phyloP scores from a whole-genome alignment of 2,797 vertebrate genomes.

The Aulostomus chinensis region DNA sequence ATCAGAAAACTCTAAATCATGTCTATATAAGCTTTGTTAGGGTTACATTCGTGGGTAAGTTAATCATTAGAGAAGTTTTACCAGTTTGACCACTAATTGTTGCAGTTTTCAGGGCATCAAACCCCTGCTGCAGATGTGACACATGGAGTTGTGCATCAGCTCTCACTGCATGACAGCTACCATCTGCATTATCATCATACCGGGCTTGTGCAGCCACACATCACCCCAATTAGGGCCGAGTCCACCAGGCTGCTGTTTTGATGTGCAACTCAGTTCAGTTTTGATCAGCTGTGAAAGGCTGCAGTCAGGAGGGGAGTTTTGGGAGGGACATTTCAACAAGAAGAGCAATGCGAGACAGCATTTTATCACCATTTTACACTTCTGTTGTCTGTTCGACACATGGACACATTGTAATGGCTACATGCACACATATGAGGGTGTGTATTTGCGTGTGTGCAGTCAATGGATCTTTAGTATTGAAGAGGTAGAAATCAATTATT shows the following conservation, averaged over 20 bases:
- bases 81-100: too few species aligned
- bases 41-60: too few species aligned
- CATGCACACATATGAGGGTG: constrained; percentile 10
- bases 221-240: constrained; percentile 46
- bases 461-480: constrained; percentile 14
- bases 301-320: constrained; percentile 18
- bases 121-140: background rate
- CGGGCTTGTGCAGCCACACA: constrained; percentile 15
- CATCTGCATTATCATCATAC: constrained; percentile 12
- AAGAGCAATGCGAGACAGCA: background rate
- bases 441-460: constrained; percentile 17
- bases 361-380: constrained; percentile 37
- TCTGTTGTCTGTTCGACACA: constrained; percentile 8
- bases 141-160: constrained; percentile 1
- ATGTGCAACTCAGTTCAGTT: constrained; percentile 31
- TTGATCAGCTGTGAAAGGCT: constrained; percentile 27
- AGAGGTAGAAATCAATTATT: constrained; percentile 39
- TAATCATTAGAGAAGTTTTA: too few species aligned
- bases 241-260: constrained; percentile 31
- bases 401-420: background rate
- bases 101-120: background rate
- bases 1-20: too few species aligned
- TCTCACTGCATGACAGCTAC: constrained; percentile 2
- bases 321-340: background rate
- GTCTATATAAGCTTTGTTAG: too few species aligned